Conservation (phyloP, 2,797 vertebrate genomes). For the Galagoides demidoff region DNA sequence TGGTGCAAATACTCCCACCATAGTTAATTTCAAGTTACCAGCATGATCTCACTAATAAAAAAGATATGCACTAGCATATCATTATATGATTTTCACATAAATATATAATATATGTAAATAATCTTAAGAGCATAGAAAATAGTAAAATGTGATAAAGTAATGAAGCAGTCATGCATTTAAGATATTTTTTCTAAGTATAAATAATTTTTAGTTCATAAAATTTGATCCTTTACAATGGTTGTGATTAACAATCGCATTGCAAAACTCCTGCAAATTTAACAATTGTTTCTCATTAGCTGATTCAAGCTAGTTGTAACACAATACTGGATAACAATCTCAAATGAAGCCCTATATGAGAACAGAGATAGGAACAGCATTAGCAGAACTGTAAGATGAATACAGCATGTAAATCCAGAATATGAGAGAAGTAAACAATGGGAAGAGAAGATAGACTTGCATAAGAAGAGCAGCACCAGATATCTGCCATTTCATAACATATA, state of each 20-base stretch:
- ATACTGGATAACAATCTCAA: neutral
- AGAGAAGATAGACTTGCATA: neutral
- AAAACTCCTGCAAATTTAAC: neutral
- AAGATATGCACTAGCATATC: neutral
- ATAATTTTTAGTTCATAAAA: neutral
- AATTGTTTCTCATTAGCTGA: neutral
- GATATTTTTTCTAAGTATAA: neutral
- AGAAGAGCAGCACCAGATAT: neutral
- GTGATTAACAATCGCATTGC: neutral
- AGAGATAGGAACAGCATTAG: neutral
- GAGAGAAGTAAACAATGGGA: neutral
- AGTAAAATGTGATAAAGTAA: neutral
- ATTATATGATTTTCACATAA: neutral
- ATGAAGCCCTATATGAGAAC: neutral
- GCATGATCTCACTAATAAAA: neutral
- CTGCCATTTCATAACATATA: neutral
- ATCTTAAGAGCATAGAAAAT: neutral
- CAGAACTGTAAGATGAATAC: too few relatives aligned
- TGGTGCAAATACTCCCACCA: neutral
- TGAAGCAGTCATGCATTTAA: neutral
- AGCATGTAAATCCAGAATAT: neutral
- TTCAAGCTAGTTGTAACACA: neutral
- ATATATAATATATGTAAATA: neutral
- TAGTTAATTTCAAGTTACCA: neutral
- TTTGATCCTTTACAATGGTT: neutral